A percentile compares a stretch with the other conserved stretches of the same genome.
Conservation (phyloP, 1,140 invertebrate species). For the Physella acuta region DNA sequence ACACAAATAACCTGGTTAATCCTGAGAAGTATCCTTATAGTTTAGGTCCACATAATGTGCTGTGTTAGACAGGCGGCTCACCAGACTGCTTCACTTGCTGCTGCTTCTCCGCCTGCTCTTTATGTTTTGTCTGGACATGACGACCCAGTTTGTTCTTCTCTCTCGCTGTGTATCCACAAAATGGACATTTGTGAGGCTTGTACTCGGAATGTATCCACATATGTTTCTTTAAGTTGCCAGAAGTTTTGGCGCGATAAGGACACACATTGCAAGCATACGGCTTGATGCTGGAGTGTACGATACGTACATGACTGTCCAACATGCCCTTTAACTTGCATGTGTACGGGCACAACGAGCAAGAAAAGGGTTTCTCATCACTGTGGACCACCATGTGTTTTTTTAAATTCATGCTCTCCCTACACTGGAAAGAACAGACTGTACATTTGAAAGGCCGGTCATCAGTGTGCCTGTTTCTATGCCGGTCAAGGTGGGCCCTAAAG, state of each 20-base stretch:
- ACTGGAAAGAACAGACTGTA: conserved; percentile 5
- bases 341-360: conserved; percentile 10
- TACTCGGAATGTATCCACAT: conserved; percentile 16
- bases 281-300: conserved; percentile 8
- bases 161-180: conserved; percentile 3
- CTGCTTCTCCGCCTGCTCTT: neutral
- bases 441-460: conserved; percentile 15
- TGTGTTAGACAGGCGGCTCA: no score
- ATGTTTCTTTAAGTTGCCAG: conserved; percentile 22
- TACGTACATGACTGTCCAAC: conserved; percentile 10
- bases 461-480: conserved; percentile 12
- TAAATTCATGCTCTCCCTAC: conserved; percentile 16
- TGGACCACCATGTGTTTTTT: conserved; percentile 24
- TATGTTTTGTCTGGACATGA: conserved; percentile 15
- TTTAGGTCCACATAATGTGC: no score
- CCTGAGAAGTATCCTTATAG: no score
- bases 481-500: conserved; percentile 7
- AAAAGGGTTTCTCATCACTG: conserved; percentile 19
- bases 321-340: conserved; percentile 13
- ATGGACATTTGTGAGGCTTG: conserved; percentile 9
- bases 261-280: conserved; percentile 11
- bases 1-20: no score
- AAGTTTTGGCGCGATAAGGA: conserved; percentile 11
- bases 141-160: conserved; percentile 19
- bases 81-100: no score